Evolutionary conservation across 2,797 vertebrate genomes (phyloP), one percentile per base, ranked within the genome.

Genomic region (Platyrinchus mystaceus): DNA sequence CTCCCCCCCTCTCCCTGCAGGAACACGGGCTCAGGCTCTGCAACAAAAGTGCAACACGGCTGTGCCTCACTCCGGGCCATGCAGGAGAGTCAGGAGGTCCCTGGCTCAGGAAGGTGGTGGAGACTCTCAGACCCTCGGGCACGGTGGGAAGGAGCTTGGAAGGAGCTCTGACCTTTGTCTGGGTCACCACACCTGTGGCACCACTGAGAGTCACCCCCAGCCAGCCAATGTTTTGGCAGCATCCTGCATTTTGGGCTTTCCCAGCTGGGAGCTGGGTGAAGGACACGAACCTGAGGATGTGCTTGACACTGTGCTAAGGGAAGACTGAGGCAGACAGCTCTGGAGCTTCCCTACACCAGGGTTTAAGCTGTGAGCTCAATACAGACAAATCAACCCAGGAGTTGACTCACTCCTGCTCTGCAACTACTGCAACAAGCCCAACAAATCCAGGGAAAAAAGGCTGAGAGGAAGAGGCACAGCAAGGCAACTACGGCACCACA

Each of bases 51-150:
- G 2, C 22, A 0, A 3, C 52, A 0, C 0, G 7, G 87, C 5
- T 4, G 60, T 3, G 26, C 4, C 39, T 22, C 1, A 1, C 28
- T 76, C 43, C 19, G 3, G 0, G 2, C 26, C 44, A 1, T 0
- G 0, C 14, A 8, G 52, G 21, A 0, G 2, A n/a, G 60, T 2
- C 32, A 1, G 59, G 67, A 63, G 46, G 3, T 46, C 28, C 14
- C 0, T 0, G 23, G 32, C 64, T 19, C 3, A 2, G 41, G 21
- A 67, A 10, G 44, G 39, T 6, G 50, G 3, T 0, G 22, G 41
- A 12, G 17, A 3, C 12, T 1, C 37, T 3, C n/a, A 17, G 52
- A 24, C 1, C 30, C 46, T 26, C 0, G 0, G 49, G 27, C 9
- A 21, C 0, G 2, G 18, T 1, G 39, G 36, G 52, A 36, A 59